These are phyloP conservation scores for Microchirus variegatus DNA, from an alignment of 2,797 vertebrate genomes.

Conservation along the genomic window DNA sequence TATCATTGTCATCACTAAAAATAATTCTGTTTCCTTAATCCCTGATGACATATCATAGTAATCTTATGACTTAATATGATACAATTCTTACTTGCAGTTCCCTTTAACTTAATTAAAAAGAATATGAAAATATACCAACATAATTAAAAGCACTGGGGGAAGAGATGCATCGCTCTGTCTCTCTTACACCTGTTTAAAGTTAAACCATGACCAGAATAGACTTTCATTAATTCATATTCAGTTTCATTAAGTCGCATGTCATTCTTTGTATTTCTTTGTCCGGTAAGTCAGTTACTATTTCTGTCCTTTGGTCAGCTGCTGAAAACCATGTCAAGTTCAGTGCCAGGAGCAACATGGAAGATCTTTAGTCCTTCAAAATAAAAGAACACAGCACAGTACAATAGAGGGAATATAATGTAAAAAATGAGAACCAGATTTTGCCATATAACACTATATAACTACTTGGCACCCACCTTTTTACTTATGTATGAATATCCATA, in stretches of 20 bases:
- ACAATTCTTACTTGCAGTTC: too few relatives aligned
- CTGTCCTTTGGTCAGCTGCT: constrained; percentile 11
- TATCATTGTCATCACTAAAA: too few relatives aligned
- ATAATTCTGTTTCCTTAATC: too few relatives aligned
- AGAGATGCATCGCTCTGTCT: too few relatives aligned
- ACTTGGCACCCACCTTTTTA: too few relatives aligned
- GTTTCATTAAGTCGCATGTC: neutral
- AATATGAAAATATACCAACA: too few relatives aligned
- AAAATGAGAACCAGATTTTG: neutral
- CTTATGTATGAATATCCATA: neutral
- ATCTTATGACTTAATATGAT: too few relatives aligned
- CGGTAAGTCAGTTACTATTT: constrained; percentile 12
- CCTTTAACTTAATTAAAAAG: too few relatives aligned
- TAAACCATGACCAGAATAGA: too few relatives aligned
- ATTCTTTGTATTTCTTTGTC: constrained; percentile 8
- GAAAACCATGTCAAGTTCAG: neutral
- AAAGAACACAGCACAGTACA: constrained; percentile 11
- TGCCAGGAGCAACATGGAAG: neutral
- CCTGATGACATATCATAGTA: too few relatives aligned
- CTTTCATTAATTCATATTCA: neutral
- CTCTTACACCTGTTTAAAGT: too few relatives aligned
- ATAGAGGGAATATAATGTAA: neutral
- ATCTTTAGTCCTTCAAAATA: constrained; percentile 42
- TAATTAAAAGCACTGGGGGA: too few relatives aligned
- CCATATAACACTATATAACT: neutral